These are phyloP conservation scores for Balearica regulorum DNA, from an alignment of 2,797 vertebrate genomes.

Conservation along the genomic window DNA sequence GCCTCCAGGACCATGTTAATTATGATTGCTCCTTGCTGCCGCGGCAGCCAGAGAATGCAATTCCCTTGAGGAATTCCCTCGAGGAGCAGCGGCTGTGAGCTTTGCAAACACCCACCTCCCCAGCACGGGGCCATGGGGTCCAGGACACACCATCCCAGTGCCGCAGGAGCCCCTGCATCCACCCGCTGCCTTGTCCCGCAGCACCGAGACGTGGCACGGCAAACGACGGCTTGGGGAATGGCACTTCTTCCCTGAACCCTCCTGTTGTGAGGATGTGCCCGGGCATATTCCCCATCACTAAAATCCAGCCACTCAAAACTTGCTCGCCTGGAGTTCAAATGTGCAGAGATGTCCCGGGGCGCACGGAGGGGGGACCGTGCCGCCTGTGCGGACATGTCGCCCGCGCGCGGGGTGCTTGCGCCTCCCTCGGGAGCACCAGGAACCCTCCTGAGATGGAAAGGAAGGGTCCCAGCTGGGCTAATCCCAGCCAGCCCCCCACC, in stretches of 20 bases:
- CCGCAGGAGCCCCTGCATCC: not conserved
- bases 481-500: not conserved
- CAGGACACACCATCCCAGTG: accelerated
- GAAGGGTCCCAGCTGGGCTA: not conserved
- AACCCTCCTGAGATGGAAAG: not conserved
- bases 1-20: not conserved
- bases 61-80: not conserved
- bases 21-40: not conserved
- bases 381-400: not conserved
- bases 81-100: accelerated
- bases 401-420: not conserved
- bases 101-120: not conserved
- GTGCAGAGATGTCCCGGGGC: not conserved
- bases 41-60: not conserved
- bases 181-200: not conserved
- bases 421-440: not conserved
- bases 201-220: accelerated
- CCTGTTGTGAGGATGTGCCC: not conserved
- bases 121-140: accelerated
- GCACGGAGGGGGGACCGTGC: not conserved
- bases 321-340: not conserved
- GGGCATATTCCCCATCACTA: not conserved
- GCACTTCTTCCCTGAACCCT: not conserved
- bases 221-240: not conserved
- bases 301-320: not conserved